phyloP scores from a whole-genome alignment of 1,140 invertebrate species.

The Brachystomella parvula region DNA sequence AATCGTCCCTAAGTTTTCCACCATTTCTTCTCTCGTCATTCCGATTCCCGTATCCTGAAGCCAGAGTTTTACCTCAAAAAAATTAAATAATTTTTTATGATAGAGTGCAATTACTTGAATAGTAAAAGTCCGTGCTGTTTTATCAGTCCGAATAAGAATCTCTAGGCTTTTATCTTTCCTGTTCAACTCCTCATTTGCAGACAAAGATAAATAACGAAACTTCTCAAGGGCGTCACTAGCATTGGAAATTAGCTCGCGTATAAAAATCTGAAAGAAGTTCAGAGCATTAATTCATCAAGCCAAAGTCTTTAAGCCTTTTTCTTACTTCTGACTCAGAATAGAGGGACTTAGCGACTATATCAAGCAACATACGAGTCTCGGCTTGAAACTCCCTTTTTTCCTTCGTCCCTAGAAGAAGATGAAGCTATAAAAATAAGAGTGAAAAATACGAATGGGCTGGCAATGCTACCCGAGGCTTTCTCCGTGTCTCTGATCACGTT shows the following conservation, averaged over 20 bases:
- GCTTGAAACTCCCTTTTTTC: constrained; percentile 59
- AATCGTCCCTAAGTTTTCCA: constrained; percentile 87
- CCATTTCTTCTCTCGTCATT: constrained; percentile 85
- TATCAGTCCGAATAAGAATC: constrained; percentile 84
- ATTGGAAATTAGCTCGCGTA: constrained; percentile 92
- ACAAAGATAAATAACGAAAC: constrained; percentile 62
- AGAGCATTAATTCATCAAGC: neutral
- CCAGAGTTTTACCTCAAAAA: constrained; percentile 11
- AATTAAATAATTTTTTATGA: neutral
- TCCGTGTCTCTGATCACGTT: constrained; percentile 2
- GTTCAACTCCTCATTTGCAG: constrained; percentile 43
- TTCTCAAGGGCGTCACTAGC: constrained; percentile 95
- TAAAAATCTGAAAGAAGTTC: constrained; percentile 64
- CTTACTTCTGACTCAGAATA: constrained; percentile 93
- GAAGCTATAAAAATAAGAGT: neutral
- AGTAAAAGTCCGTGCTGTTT: constrained; percentile 70
- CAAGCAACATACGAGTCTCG: constrained; percentile 87
- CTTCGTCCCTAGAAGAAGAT: constrained; percentile 3
- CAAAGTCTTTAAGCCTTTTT: neutral
- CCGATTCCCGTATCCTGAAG: constrained; percentile 81
- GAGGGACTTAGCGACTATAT: constrained; percentile 93
- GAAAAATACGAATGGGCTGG: neutral
- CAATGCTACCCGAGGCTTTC: neutral
- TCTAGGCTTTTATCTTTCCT: constrained; percentile 52
- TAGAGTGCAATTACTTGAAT: constrained; percentile 58